phyloP scores from a whole-genome alignment of 92 coral and sea anemone genomes.

The Parazoanthus atlanticus region DNA sequence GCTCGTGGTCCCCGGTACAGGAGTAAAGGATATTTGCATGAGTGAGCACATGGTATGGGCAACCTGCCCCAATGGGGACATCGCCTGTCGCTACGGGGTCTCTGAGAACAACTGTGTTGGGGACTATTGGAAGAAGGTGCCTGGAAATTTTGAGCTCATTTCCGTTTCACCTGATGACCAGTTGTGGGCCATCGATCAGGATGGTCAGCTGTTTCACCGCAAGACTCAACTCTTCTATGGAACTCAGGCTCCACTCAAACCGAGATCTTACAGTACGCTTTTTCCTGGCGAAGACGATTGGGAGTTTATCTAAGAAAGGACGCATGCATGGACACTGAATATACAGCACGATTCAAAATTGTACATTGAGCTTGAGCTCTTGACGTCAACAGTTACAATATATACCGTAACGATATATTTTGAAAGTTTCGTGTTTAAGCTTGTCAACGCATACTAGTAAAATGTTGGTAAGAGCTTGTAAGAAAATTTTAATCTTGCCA shows the following conservation, averaged over 20 bases:
- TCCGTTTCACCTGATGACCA: constrained; percentile 88
- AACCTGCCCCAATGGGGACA: constrained; percentile 83
- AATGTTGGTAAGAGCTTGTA: too few relatives aligned
- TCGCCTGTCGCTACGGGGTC: constrained; percentile 95
- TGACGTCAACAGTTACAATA: too few relatives aligned
- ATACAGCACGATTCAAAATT: too few relatives aligned
- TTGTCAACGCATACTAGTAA: too few relatives aligned
- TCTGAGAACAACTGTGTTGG: constrained; percentile 76
- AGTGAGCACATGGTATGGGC: constrained; percentile 87
- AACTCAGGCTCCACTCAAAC: constrained; percentile 85
- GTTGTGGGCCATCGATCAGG: constrained; percentile 89
- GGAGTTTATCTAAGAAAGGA: constrained; percentile 66
- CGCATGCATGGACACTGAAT: background rate
- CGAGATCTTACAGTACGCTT: constrained; percentile 73
- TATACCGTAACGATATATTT: too few relatives aligned
- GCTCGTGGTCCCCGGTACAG: constrained; percentile 85
- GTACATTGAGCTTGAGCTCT: too few relatives aligned
- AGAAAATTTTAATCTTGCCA: too few relatives aligned
- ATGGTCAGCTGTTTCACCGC: constrained; percentile 90
- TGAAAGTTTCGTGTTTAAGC: too few relatives aligned
- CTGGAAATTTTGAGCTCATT: constrained; percentile 89
- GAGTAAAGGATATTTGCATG: constrained; percentile 79
- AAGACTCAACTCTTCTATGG: constrained; percentile 85
- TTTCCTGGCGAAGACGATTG: constrained; percentile 89
- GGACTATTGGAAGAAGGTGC: constrained; percentile 95